phyloP scores from a whole-genome alignment of 2,797 vertebrate species.

The Chiroxiphia lanceolata region DNA sequence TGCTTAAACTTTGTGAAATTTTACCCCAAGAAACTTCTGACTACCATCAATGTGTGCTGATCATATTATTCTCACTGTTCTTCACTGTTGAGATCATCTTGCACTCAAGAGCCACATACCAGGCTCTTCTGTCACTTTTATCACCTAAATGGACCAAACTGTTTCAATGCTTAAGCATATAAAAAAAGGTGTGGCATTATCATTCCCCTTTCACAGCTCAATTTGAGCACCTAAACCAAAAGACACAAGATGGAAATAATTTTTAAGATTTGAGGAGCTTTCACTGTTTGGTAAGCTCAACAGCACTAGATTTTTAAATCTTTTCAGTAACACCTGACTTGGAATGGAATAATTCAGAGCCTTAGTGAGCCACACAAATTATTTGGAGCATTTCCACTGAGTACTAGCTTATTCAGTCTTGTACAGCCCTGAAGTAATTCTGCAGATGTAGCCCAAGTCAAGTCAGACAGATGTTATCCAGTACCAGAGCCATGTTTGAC shows the following conservation, averaged over 20 bases:
- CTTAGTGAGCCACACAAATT: background rate
- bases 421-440: background rate
- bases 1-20: background rate
- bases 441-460: background rate
- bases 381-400: background rate
- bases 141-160: background rate
- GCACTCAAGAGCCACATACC: background rate
- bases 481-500: background rate
- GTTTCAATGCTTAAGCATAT: background rate
- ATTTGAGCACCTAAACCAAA: background rate
- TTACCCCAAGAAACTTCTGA: background rate
- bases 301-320: background rate
- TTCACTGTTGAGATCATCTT: background rate
- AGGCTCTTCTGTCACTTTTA: background rate
- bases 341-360: background rate
- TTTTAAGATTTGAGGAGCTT: background rate
- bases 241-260: background rate
- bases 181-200: background rate
- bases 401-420: background rate
- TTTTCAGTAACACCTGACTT: background rate
- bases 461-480: background rate
- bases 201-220: background rate
- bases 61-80: background rate
- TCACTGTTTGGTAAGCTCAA: background rate
- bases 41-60: accelerated